Percentiles rank a stretch among this genome's conserved stretches.
phyloP scores from a whole-genome alignment of 2,797 vertebrate species.

The Microctenopoma steveboyesi region DNA sequence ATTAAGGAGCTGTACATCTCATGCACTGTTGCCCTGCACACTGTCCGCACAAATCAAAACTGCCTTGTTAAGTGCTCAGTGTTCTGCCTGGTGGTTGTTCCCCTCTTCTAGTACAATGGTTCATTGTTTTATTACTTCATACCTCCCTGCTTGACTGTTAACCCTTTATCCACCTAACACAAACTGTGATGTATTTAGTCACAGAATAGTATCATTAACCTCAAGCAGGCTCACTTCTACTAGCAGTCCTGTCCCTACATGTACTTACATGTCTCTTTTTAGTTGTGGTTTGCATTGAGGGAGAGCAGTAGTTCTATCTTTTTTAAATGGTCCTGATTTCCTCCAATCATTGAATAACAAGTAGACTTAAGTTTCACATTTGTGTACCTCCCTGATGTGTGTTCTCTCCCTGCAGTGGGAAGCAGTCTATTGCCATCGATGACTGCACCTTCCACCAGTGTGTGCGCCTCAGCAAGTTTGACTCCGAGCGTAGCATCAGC shows the following conservation, averaged over 20 bases:
- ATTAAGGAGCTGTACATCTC: constrained; percentile 47
- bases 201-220: constrained; percentile 47
- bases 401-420: constrained; percentile 84
- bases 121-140: constrained; percentile 47
- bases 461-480: constrained; percentile 96
- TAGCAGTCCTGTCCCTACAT: constrained; percentile 38
- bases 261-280: constrained; percentile 16
- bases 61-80: constrained; percentile 42
- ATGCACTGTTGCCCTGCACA: constrained; percentile 44
- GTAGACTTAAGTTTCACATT: not conserved
- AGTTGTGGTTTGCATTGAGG: constrained; percentile 33
- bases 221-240: constrained; percentile 36
- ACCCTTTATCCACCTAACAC: constrained; percentile 49
- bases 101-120: constrained; percentile 36
- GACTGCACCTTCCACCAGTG: constrained; percentile 89
- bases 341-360: not conserved
- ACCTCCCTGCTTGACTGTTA: constrained; percentile 54
- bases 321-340: constrained; percentile 1
- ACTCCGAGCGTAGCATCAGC: constrained; percentile 99
- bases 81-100: constrained; percentile 53
- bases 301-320: constrained; percentile 37
- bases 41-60: constrained; percentile 34
- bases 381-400: constrained; percentile 32
- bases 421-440: constrained; percentile 92
- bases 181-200: constrained; percentile 33